Evolutionary conservation across 2,797 vertebrate genomes (phyloP).

Genomic region (Chelidonichthys spinosus): DNA sequence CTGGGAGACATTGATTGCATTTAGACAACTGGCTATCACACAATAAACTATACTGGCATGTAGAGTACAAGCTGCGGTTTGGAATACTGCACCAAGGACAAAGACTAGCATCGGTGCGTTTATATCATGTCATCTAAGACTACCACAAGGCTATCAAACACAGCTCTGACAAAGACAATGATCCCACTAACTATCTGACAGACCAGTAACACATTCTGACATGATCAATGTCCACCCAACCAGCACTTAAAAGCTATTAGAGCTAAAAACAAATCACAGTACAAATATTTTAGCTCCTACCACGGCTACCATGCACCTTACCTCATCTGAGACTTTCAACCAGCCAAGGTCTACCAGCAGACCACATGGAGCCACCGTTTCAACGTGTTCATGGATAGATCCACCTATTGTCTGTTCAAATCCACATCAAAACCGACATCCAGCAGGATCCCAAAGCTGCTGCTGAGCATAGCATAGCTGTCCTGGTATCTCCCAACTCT

Average conservation of each 20-base stretch:
- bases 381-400: slow-evolving; percentile 14
- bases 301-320: slow-evolving; percentile 25
- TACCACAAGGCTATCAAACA: neutral
- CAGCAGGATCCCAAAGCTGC: slow-evolving; percentile 5
- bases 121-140: neutral
- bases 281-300: neutral
- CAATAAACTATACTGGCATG: neutral
- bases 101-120: neutral
- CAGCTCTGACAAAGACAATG: neutral
- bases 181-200: neutral
- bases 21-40: neutral
- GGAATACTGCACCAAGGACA: neutral
- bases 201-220: neutral
- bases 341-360: slow-evolving; percentile 19
- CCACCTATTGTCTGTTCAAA: slow-evolving; percentile 14
- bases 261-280: neutral
- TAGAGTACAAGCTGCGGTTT: neutral
- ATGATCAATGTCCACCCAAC: neutral
- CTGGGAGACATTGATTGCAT: neutral
- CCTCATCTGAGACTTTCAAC: slow-evolving; percentile 47
- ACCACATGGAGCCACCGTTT: slow-evolving; percentile 22
- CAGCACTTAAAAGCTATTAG: neutral
- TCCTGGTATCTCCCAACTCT: slow-evolving; percentile 4
- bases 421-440: slow-evolving; percentile 25
- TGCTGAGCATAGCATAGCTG: slow-evolving; percentile 5